Evolutionary conservation across 1,140 invertebrate genomes (phyloP), one percentile per base, ranked within the genome.

Genomic region (Drosophila auraria): DNA sequence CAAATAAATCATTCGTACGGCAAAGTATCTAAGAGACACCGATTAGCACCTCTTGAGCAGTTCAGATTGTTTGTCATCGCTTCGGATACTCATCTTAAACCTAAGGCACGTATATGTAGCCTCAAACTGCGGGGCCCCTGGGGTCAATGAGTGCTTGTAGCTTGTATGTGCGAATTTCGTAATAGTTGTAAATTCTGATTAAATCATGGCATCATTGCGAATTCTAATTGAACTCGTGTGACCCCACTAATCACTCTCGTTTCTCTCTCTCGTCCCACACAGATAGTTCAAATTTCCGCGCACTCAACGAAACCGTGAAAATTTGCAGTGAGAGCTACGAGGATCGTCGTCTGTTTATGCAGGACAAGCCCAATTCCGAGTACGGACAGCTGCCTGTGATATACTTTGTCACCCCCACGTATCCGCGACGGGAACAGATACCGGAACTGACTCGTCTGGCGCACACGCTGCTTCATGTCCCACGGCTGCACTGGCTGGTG

Each of bases 401-500:
- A 47, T 96, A 95, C 86, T 95, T 96, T 70, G 95, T 97, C 14
- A 97, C 97, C 2, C 96, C 96, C 61, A 96, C 96, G 49, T 95
- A 96, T 92, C 90, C 94, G 7, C 94, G 98, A 87, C 95, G 96
- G 1, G 97, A 98, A 92, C 98, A 99, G 93, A 95, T 98, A 66
- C 97, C 98, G 0, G 98, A 99, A 87, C 93, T 99, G 50, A 97
- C 96, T 12, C 94, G 98, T 72, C 94, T 99, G 70, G 95, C 96
- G 1, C 97, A 99, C 80, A 98, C 98, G 1, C 93, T 99, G 49
- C 96, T 97, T 95, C 96, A 98, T 92, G 96, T 98, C 20, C 96
- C 95, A 66, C 95, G 97, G 73, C 83, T 99, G 42, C 96, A 97
- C 87, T 99, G 98, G 98, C 95, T 99, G 65, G 95, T 99, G 15